Conservation (phyloP, 2,888 invertebrate species). For the Diarsia mendica region DNA sequence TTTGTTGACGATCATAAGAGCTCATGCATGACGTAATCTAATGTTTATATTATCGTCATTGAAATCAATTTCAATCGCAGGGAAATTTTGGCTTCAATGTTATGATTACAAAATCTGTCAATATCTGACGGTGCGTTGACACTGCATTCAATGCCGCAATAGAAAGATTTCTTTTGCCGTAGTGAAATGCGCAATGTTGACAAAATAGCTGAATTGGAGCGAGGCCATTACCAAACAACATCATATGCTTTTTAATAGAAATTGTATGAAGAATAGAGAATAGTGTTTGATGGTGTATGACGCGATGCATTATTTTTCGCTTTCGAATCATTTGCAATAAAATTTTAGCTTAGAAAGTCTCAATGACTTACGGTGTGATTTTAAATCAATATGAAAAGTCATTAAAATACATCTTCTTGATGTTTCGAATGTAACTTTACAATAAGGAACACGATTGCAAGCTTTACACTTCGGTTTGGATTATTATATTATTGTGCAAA, state of each 20-base stretch:
- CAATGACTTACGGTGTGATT: slow-evolving; percentile 34
- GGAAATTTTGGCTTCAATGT: slow-evolving; percentile 61
- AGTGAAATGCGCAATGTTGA: slow-evolving; percentile 50
- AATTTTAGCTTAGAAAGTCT: slow-evolving; percentile 53
- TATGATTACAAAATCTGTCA: slow-evolving; percentile 54
- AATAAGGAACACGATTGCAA: slow-evolving; percentile 20
- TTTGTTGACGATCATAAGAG: slow-evolving; percentile 75
- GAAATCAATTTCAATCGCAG: slow-evolving; percentile 71
- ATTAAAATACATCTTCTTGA: slow-evolving; percentile 25
- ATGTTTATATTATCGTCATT: slow-evolving; percentile 79
- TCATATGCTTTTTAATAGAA: slow-evolving; percentile 38
- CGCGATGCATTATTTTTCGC: slow-evolving; percentile 23
- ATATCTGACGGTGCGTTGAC: slow-evolving; percentile 39
- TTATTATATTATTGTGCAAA: slow-evolving; percentile 42
- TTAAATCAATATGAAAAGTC: slow-evolving; percentile 34
- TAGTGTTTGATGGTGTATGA: slow-evolving; percentile 34
- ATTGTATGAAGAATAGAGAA: slow-evolving; percentile 19
- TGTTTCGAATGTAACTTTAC: slow-evolving; percentile 35
- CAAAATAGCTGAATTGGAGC: slow-evolving; percentile 68
- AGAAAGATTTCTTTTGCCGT: slow-evolving; percentile 43
- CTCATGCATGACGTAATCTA: slow-evolving; percentile 83
- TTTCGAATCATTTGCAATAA: slow-evolving; percentile 62
- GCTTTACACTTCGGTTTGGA: slow-evolving; percentile 26
- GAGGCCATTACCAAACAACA: slow-evolving; percentile 63
- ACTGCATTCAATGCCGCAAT: slow-evolving; percentile 54